Percentiles rank a stretch among this genome's conserved stretches.
phyloP scores from a whole-genome alignment of 2,797 vertebrate species.

The Falco concolor region DNA sequence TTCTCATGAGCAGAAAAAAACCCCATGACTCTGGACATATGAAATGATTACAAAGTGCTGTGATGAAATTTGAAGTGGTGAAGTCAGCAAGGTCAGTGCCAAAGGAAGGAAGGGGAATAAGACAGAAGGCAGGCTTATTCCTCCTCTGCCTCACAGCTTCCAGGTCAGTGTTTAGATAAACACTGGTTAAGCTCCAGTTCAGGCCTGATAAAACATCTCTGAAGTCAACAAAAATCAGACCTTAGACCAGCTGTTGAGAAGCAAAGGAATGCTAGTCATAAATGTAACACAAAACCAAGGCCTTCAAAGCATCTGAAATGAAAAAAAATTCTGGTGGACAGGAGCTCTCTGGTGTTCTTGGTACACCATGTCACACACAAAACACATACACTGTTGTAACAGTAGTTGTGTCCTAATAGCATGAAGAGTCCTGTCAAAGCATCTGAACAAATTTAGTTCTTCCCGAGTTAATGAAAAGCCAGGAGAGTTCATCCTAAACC shows the following conservation, averaged over 20 bases:
- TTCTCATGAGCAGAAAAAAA: neutral
- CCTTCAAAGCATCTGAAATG: neutral
- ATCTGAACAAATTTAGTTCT: neutral
- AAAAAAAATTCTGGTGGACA: neutral
- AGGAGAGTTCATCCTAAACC: neutral
- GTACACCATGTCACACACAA: neutral
- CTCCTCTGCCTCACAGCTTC: neutral
- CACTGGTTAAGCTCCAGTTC: neutral
- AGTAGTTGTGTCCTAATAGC: neutral
- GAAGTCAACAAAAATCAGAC: neutral
- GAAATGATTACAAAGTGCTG: neutral
- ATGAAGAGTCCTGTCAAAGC: neutral
- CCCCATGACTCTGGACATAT: fast-evolving
- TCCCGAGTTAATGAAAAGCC: neutral
- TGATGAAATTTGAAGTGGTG: neutral
- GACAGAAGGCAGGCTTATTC: neutral
- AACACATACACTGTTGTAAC: neutral
- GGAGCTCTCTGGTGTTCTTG: neutral
- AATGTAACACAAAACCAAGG: neutral
- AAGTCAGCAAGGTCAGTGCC: neutral
- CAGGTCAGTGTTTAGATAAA: neutral
- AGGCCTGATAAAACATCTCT: neutral
- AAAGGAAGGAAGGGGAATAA: neutral
- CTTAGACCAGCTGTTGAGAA: neutral
- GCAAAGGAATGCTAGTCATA: neutral